Conservation (phyloP, 2,113 vertebrate genomes). For the Asarcornis scutulata region DNA sequence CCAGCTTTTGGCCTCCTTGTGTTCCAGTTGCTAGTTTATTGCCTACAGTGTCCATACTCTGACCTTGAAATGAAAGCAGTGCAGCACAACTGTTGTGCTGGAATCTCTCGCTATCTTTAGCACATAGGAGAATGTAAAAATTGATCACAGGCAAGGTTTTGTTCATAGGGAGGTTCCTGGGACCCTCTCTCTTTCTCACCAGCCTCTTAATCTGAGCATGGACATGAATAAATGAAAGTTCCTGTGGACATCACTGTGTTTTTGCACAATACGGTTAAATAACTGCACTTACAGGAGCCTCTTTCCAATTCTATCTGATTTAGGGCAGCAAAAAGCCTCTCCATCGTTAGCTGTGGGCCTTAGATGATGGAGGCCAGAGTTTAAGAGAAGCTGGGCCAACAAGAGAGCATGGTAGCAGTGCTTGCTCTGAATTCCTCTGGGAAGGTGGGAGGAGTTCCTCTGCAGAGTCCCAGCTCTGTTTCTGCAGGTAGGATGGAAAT, state of each 20-base stretch:
- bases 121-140: not conserved
- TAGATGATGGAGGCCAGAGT: not conserved
- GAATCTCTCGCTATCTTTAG: not conserved
- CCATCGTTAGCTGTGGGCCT: not conserved
- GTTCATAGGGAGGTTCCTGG: not conserved
- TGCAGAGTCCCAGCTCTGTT: not conserved
- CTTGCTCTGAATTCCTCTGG: not conserved
- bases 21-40: not conserved
- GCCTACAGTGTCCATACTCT: not conserved
- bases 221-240: not conserved
- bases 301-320: not conserved
- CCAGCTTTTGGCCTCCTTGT: constrained; percentile 7
- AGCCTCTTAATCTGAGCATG: not conserved
- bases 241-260: not conserved
- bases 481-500: not conserved
- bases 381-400: not conserved
- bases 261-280: not conserved
- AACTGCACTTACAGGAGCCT: not conserved
- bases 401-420: not conserved
- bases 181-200: not conserved
- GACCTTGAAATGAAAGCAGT: not conserved
- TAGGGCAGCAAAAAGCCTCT: not conserved
- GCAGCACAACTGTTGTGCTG: not conserved
- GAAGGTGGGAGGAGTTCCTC: not conserved
- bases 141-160: not conserved